Base-by-base conservation (phyloP, 1,140 invertebrate species). In the Spodoptera litura region DNA sequence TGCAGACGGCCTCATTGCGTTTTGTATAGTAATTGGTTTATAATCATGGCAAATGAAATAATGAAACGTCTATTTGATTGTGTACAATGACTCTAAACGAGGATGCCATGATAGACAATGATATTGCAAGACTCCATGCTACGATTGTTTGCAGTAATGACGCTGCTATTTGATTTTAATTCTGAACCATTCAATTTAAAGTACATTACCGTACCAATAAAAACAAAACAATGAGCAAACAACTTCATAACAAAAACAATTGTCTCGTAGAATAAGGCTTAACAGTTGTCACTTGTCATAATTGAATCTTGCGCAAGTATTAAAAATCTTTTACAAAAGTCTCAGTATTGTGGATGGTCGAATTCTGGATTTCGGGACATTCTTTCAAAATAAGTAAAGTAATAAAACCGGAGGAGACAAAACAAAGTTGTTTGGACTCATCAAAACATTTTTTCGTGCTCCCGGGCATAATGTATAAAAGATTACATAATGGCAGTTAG, bases 281-380 rank as follows among this genome's bases (percentile, higher is more conserved):
- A 53, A 27, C 55, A 55, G 51, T 52, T 71, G 53, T 71, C 68
- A 56, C 52, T 53, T 35, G 31, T 31, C 55, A 55, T 71, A 56
- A 71, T 71, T 71, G 68, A 71, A 71, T 56, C 13, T n/a, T 20
- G 52, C 51, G 27, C 11, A 27, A 53, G 44, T 71, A 31, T 35
- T 71, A 38, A 56, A 71, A 71, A 56, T 55, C 35, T 56, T 44
- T 71, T 56, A 71, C 55, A 52, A 20, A n/a, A 53, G 25, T 27
- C 66, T n/a, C 25, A 49, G 55, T 9, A 49, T 83, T 83, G 79
- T 52, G 82, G n/a, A 76, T 81, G 80, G 80, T 81, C 71, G 9
- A n/a, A 55, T 15, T 15, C 27, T 56, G 68, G 27, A 51, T 66
- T 66, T 15, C 35, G 2, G 9, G 25, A 13, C 38, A 44, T 44